These are phyloP conservation scores for Caerostris darwini DNA, from an alignment of 1,140 invertebrate genomes.

Conservation along the genomic window DNA sequence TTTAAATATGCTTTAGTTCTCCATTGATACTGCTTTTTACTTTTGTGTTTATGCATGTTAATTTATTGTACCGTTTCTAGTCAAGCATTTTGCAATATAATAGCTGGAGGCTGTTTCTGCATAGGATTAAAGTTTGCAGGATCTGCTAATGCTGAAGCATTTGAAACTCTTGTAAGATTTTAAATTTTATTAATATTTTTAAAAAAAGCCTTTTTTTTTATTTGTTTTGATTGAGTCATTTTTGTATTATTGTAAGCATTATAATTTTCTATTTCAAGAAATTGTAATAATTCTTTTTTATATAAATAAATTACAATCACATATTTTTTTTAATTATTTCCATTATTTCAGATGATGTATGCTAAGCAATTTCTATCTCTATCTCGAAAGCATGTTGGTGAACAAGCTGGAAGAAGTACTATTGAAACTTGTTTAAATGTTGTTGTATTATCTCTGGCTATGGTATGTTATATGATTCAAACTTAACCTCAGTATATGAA, in stretches of 20 bases:
- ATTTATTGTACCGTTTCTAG: constrained; percentile 83
- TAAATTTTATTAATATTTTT: neutral
- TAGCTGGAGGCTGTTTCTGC: constrained; percentile 96
- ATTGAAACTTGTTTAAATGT: constrained; percentile 94
- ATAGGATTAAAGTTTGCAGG: constrained; percentile 96
- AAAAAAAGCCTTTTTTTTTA: no score
- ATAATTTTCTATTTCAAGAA: no score
- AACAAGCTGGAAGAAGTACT: constrained; percentile 93
- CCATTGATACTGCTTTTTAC: neutral
- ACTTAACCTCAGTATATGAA: no score
- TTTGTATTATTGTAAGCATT: no score
- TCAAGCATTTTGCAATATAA: constrained; percentile 97
- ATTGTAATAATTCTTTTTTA: no score
- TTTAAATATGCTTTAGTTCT: neutral
- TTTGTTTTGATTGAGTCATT: no score
- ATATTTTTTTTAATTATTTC: no score
- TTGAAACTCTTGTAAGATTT: constrained; percentile 86
- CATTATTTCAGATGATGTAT: constrained; percentile 80
- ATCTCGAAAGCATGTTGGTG: constrained; percentile 88
- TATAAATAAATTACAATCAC: no score
- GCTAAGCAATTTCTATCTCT: constrained; percentile 85
- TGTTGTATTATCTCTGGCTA: constrained; percentile 89
- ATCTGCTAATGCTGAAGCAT: constrained; percentile 91
- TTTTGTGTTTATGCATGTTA: neutral
- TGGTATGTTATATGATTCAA: constrained; percentile 83